phyloP scores from a whole-genome alignment of 2,797 vertebrate species.

The Pseudomugil tenellus region DNA sequence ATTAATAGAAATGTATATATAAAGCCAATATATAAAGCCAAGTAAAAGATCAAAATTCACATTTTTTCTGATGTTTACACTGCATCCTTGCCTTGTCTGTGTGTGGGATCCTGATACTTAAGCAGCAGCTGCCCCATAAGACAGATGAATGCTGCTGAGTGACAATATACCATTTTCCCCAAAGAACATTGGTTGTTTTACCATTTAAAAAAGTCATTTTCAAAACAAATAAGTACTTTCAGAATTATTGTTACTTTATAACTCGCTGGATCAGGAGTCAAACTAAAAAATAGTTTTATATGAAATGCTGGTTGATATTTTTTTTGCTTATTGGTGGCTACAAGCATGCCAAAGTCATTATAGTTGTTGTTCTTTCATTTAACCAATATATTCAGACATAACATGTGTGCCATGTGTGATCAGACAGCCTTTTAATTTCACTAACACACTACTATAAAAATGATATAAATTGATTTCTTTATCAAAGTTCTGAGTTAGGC shows the following conservation, averaged over 20 bases:
- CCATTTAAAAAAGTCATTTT: constrained; percentile 81
- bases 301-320: constrained; percentile 28
- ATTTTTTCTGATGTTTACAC: constrained; percentile 17
- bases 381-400: constrained; percentile 14
- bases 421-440: constrained; percentile 64
- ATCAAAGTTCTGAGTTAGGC: constrained; percentile 76
- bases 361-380: constrained; percentile 13
- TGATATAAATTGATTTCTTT: constrained; percentile 70
- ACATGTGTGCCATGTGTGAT: constrained; percentile 29
- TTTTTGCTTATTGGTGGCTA: background rate
- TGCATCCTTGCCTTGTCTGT: background rate
- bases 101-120: background rate
- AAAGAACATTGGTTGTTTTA: constrained; percentile 57
- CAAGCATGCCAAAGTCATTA: constrained; percentile 18
- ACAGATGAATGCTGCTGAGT: constrained; percentile 59
- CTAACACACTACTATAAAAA: constrained; percentile 68
- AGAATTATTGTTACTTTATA: constrained; percentile 70
- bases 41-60: constrained; percentile 43
- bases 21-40: constrained; percentile 28
- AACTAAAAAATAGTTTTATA: constrained; percentile 47
- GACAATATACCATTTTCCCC: constrained; percentile 72
- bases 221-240: constrained; percentile 74
- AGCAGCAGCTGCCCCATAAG: constrained; percentile 41
- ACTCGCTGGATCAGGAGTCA: constrained; percentile 45
- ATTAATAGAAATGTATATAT: no score